Evolutionary conservation across 2,888 invertebrate species (phyloP), one percentile per base, ranked within the genome.

Genomic region (Fragum sueziense): DNA sequence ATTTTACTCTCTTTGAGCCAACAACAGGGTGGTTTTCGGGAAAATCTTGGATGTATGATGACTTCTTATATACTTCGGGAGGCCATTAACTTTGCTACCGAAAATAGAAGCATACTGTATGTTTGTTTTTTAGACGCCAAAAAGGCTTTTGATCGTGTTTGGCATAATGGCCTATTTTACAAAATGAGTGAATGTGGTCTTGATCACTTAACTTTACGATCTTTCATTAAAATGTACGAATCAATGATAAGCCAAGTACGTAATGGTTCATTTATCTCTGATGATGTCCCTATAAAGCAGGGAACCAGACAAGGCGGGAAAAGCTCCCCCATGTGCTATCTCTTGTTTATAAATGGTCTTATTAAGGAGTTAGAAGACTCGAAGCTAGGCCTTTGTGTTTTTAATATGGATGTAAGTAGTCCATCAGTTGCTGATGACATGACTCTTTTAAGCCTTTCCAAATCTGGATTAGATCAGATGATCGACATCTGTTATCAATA

Each of bases 141-240:
- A 31, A 33, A 76, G 41, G 70, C 76, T 1, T 75, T 75, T 52
- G 75, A 75, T 37, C 17, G 61, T 20, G 70, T 76, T 1, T 76
- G 76, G 76, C 76, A 76, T 54, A 31, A 61, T 7, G 69, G 70
- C 6, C 75, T 75, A n/a, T 52, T 76, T 17, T 62, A 52, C 37
- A 75, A 75, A 25, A 54, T 75, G n/a, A 27, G 22, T 37, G 47
- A 68, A 3, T 25, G 9, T 29, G 57, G 54, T 14, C 33, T 69
- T 4, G 47, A 61, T 27, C 20, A 59, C 17, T 17, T 20, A 20
- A 37, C 61, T 22, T 54, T 69, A 20, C 31, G 41, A 9, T 1
- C 69, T 1, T 47, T 69, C 22, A 4, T 37, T 2, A 61, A 61
- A 17, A 29, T 76, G 27, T 70, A 76, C 29, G 27, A 25, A 3